Conservation (phyloP, 2,888 invertebrate species). For the Acheta domesticus region DNA sequence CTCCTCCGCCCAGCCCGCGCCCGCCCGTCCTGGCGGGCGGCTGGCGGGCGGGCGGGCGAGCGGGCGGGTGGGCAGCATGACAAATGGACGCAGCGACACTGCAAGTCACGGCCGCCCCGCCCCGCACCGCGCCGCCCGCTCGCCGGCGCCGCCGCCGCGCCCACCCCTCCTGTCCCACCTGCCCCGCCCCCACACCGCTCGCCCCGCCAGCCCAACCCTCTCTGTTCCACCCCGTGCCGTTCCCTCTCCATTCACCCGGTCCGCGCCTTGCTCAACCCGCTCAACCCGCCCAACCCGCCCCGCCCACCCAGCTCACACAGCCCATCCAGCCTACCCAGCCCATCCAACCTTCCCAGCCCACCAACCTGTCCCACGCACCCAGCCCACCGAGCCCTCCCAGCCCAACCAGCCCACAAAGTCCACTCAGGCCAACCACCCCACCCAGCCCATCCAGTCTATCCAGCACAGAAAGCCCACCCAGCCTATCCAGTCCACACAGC, state of each 20-base stretch:
- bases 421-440: slow-evolving; percentile 12
- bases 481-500: background rate
- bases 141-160: background rate
- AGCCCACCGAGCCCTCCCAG: no score
- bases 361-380: background rate
- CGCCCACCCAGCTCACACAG: no score
- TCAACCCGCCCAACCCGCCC: no score
- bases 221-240: no score
- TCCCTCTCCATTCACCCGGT: background rate
- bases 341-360: slow-evolving; percentile 6
- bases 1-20: background rate
- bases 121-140: background rate
- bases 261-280: no score
- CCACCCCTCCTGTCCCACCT: background rate
- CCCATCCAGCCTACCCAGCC: slow-evolving; percentile 2
- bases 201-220: background rate
- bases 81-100: slow-evolving; percentile 29
- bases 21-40: background rate
- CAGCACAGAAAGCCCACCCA: slow-evolving; percentile 32
- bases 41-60: background rate
- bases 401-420: background rate
- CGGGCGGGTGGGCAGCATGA: slow-evolving; percentile 29
- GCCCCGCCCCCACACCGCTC: background rate
- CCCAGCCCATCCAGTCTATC: background rate
- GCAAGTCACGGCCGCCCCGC: slow-evolving; percentile 31